These are phyloP conservation scores for Argynnis bischoffii DNA, from an alignment of 2,888 invertebrate genomes.

Conservation along the genomic window DNA sequence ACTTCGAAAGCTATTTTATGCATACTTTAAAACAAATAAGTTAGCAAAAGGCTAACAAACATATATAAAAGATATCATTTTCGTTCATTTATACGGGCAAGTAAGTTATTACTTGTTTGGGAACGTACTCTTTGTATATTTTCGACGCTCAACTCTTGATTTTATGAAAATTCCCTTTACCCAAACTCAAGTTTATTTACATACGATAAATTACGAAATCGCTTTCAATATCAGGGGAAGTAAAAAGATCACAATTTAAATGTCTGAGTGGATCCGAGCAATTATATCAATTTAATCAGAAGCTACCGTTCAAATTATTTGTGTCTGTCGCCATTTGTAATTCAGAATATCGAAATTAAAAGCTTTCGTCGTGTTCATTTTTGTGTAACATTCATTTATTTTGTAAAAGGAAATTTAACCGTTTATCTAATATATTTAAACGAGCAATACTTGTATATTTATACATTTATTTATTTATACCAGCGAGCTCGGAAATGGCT, in stretches of 20 bases:
- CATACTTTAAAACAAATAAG: too few relatives aligned
- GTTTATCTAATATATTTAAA: too few relatives aligned
- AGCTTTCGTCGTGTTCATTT: slow-evolving; percentile 2
- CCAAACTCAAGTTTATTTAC: slow-evolving; percentile 27
- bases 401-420: neutral
- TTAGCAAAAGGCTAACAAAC: too few relatives aligned
- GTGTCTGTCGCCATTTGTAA: slow-evolving; percentile 62
- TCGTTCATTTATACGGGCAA: too few relatives aligned
- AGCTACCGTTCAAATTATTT: slow-evolving; percentile 65
- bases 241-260: slow-evolving; percentile 37
- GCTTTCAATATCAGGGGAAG: slow-evolving; percentile 25
- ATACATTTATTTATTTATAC: too few relatives aligned
- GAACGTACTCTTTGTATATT: too few relatives aligned
- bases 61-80: too few relatives aligned
- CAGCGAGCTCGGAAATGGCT: too few relatives aligned
- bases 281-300: slow-evolving; percentile 55
- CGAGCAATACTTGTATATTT: too few relatives aligned
- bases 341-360: slow-evolving; percentile 51
- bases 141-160: too few relatives aligned
- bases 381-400: slow-evolving; percentile 1
- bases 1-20: too few relatives aligned
- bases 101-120: too few relatives aligned
- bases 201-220: slow-evolving; percentile 32
- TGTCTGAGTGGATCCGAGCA: slow-evolving; percentile 38
- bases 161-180: slow-evolving; percentile 8